A percentile compares a stretch with the other conserved stretches of the same genome.
Evolutionary conservation across 2,113 vertebrate species (phyloP).

Genomic region (Seriola aureovittata): DNA sequence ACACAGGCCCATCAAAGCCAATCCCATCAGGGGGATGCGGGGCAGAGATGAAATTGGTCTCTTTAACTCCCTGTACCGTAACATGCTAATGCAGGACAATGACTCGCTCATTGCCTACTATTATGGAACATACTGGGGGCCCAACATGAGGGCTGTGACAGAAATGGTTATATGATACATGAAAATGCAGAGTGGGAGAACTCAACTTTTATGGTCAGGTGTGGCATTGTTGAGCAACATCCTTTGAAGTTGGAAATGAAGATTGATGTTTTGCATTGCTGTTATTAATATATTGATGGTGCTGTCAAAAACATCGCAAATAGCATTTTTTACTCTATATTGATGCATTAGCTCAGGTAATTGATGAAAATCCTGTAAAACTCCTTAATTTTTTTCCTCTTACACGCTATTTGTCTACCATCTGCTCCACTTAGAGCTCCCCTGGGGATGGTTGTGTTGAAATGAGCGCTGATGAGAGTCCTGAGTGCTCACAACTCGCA

Average conservation of each 20-base stretch:
- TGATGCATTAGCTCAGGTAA: constrained; percentile 79
- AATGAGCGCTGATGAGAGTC: constrained; percentile 86
- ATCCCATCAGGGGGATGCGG: constrained; percentile 66
- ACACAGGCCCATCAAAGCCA: constrained; percentile 65
- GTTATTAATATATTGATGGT: constrained; percentile 82
- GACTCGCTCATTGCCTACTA: constrained; percentile 74
- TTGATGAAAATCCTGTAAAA: constrained; percentile 79
- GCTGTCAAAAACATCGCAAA: constrained; percentile 78
- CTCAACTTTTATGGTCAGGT: constrained; percentile 28
- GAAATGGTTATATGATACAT: constrained; percentile 56
- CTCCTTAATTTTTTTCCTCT: constrained; percentile 63
- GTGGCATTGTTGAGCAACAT: constrained; percentile 29
- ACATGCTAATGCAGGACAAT: constrained; percentile 78
- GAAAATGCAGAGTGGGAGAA: constrained; percentile 29
- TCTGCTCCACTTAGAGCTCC: constrained; percentile 77
- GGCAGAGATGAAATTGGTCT: constrained; percentile 73
- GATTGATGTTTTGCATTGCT: constrained; percentile 71
- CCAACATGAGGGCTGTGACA: constrained; percentile 63
- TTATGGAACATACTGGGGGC: constrained; percentile 62
- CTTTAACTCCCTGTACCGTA: constrained; percentile 74
- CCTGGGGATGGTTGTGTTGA: constrained; percentile 71
- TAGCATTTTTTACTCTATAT: constrained; percentile 66
- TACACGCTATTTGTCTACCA: constrained; percentile 78
- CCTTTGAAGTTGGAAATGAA: constrained; percentile 69
- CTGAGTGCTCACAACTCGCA: constrained; percentile 37